Base-by-base conservation (phyloP, 2,113 vertebrate genomes). In the Chaetodon trifascialis region DNA sequence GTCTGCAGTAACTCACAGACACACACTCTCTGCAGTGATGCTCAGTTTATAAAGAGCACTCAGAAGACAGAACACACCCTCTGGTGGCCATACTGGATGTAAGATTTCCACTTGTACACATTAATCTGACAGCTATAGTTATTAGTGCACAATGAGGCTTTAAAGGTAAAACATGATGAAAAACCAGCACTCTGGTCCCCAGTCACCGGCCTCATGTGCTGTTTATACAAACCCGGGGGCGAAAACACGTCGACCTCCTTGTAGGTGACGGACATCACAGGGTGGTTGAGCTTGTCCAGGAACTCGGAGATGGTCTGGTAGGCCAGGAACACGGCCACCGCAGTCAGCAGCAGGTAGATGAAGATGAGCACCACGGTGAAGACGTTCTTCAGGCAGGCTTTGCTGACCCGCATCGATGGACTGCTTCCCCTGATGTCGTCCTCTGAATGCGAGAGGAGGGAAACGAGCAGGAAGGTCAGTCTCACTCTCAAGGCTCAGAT, bases 281-380 rank as follows among this genome's bases (percentile, higher is more conserved):
- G 98, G 83, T 99, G 96, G 85, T 96, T 97, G 73, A 99, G 94
- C 79, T 99, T 99, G 79, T 97, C 96, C 63, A 96, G 88, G 81
- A 99, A 99, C 94, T 99, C 98, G 0, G 94, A 96, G 93, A 98
- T 98, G 78, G 97, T 99, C 93, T 99, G 98, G 90, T 99, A 99
- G 88, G 97, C 97, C 87, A 99, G 94, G 93, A 99, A 99, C 38
- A 93, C 95, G 0, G 98, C 98, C 63, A 98, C 97, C 0, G 96
- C 95, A 71, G 97, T 98, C 76, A 99, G 96, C 89, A 97, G 81
- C 91, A 99, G 93, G 93, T 99, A 99, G 94, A 99, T 95, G 90
- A 98, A 94, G 90, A 99, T 96, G 34, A 99, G 97, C 87, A 97
- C 90, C 40, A 97, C 96, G 0, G 97, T 97, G 89, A 99, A 97